These are phyloP conservation scores for Todiramphus saurophagus DNA, from an alignment of 2,113 vertebrate species.

Conservation along the genomic window DNA sequence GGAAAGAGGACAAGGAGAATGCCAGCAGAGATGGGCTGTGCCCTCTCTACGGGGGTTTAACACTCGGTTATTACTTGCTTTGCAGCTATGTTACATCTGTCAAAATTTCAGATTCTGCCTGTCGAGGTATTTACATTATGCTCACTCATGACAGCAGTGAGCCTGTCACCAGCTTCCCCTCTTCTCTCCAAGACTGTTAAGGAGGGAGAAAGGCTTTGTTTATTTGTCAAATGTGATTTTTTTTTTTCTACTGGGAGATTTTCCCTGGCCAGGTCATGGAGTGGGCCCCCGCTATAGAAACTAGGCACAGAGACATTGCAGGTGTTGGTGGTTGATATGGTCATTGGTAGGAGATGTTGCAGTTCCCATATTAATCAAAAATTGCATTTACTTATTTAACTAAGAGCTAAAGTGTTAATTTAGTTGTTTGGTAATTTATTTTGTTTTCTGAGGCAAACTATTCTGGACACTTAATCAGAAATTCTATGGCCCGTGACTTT, in stretches of 20 bases:
- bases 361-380: not conserved
- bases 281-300: not conserved
- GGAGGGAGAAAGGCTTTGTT: not conserved
- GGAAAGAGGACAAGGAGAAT: not conserved
- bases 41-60: not conserved
- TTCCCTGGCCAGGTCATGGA: not conserved
- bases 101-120: conserved; percentile 41
- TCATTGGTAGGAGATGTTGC: not conserved
- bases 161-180: not conserved
- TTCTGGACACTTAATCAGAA: not conserved
- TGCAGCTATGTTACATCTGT: conserved; percentile 54
- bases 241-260: not conserved
- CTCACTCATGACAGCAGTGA: conserved; percentile 22
- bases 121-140: conserved; percentile 28
- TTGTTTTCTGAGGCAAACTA: not conserved
- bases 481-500: not conserved
- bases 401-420: not conserved
- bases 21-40: not conserved
- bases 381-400: not conserved
- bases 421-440: not conserved
- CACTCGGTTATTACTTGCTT: conserved; percentile 41
- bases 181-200: not conserved
- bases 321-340: not conserved
- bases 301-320: accelerated
- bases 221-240: not conserved